phyloP scores from a whole-genome alignment of 2,797 vertebrate genomes.

The Heteromormyrus szaboi region DNA sequence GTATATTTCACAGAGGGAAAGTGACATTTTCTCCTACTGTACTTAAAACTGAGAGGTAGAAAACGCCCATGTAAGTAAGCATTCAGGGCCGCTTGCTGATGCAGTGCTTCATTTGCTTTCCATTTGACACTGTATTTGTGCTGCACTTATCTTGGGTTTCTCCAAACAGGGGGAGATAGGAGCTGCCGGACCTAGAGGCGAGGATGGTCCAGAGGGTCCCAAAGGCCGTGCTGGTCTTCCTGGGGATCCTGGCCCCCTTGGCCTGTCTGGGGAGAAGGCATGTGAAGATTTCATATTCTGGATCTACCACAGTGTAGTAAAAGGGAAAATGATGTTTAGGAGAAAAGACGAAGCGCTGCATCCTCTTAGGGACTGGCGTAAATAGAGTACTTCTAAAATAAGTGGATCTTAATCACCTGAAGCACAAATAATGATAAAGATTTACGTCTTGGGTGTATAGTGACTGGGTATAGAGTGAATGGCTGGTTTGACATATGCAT shows the following conservation, averaged over 20 bases:
- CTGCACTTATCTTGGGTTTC: not conserved
- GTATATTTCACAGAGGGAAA: not conserved
- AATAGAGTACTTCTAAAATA: not conserved
- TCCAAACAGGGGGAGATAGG: conserved; percentile 75
- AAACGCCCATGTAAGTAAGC: not conserved
- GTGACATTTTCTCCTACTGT: not conserved
- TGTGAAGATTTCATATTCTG: not conserved
- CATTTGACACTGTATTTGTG: not conserved
- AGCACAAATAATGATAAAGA: not conserved
- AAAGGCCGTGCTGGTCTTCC: conserved; percentile 81
- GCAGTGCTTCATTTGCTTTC: not conserved
- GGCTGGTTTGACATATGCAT: not conserved
- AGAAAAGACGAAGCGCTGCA: not conserved
- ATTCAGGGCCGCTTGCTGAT: too few species aligned
- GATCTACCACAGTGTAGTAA: not conserved
- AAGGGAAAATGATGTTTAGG: not conserved
- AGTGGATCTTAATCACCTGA: not conserved
- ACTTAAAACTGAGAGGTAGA: not conserved
- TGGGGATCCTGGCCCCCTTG: conserved; percentile 74
- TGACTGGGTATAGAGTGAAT: not conserved
- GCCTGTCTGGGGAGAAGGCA: conserved; percentile 86
- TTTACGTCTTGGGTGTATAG: not conserved
- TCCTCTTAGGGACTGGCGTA: not conserved
- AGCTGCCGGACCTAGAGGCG: conserved; percentile 70
- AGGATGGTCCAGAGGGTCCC: conserved; percentile 87